Evolutionary conservation across 2,888 invertebrate genomes (phyloP).

Genomic region (Erebia aethiops): DNA sequence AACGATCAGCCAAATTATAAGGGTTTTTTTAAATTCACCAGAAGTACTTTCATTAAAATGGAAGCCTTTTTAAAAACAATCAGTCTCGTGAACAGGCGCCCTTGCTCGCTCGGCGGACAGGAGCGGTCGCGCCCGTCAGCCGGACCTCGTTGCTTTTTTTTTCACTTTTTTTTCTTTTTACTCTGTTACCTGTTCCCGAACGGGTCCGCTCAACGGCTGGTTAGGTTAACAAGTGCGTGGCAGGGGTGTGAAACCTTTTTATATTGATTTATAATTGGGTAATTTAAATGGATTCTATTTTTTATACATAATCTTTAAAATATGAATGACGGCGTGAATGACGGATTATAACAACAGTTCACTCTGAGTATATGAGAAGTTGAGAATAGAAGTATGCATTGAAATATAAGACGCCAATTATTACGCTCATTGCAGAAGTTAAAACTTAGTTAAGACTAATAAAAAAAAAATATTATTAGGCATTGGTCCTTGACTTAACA

Average conservation of each 20-base stretch:
- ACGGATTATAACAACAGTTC: neutral
- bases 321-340: no score
- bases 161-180: slow-evolving; percentile 59
- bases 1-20: no score
- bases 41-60: no score
- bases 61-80: slow-evolving; percentile 1
- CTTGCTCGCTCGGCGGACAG: slow-evolving; percentile 46
- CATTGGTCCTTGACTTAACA: no score
- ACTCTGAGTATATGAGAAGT: no score
- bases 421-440: no score
- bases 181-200: slow-evolving; percentile 77
- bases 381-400: no score
- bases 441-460: no score
- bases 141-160: slow-evolving; percentile 60
- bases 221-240: slow-evolving; percentile 76
- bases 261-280: slow-evolving; percentile 19
- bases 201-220: slow-evolving; percentile 69
- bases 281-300: neutral
- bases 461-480: no score
- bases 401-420: no score
- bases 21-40: no score
- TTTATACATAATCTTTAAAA: no score
- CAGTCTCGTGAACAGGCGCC: slow-evolving; percentile 32
- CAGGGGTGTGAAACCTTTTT: slow-evolving; percentile 66
- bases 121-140: slow-evolving; percentile 62